These are phyloP conservation scores for Conus canariensis DNA, from an alignment of 2,888 invertebrate species.

Conservation along the genomic window DNA sequence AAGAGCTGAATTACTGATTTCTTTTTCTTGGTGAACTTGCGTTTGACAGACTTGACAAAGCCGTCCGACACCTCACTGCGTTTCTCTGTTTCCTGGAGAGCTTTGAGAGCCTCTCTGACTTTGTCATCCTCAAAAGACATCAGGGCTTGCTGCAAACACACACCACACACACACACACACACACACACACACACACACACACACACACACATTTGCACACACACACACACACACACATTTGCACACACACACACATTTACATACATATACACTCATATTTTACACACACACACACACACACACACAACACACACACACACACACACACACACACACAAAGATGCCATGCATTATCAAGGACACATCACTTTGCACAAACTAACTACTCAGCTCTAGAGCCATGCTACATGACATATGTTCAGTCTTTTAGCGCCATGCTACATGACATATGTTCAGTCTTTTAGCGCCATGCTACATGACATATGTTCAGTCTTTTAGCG, in stretches of 20 bases:
- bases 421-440: no score
- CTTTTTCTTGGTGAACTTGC: conserved; percentile 80
- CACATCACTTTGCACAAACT: no score
- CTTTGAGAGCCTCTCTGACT: conserved; percentile 82
- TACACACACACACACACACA: neutral
- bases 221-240: neutral
- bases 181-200: conserved; percentile 12
- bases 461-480: no score
- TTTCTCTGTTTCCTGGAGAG: conserved; percentile 83
- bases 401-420: no score
- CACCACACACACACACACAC: neutral
- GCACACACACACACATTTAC: neutral
- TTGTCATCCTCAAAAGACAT: conserved; percentile 87
- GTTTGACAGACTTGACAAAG: conserved; percentile 76
- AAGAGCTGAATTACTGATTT: conserved; percentile 63
- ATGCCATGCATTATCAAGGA: neutral
- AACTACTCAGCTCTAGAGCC: no score
- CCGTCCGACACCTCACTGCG: conserved; percentile 80
- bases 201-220: neutral
- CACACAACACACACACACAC: neutral
- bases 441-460: no score
- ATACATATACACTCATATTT: neutral
- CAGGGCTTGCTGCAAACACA: conserved; percentile 83
- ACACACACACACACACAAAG: neutral
- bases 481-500: no score